Percentiles rank a stretch among this genome's conserved stretches.
Conservation (phyloP, 2,888 invertebrate species). For the Synergus laeviventris region DNA sequence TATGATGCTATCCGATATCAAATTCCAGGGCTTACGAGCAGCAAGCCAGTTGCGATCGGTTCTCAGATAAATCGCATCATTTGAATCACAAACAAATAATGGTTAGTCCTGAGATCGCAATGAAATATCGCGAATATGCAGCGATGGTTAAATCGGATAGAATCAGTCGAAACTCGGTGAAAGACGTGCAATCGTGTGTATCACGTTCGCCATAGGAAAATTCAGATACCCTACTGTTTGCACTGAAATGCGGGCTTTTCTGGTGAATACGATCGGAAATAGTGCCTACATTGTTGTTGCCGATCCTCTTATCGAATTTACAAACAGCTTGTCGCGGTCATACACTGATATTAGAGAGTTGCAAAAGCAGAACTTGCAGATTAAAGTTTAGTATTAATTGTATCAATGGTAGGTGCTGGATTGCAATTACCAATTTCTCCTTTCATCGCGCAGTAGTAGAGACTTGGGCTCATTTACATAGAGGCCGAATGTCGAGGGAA, state of each 20-base stretch:
- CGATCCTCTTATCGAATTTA: slow-evolving; percentile 42
- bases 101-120: slow-evolving; percentile 53
- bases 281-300: slow-evolving; percentile 46
- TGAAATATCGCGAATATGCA: slow-evolving; percentile 54
- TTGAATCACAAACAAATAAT: slow-evolving; percentile 53
- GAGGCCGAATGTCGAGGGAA: slow-evolving; percentile 56
- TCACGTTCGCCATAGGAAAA: slow-evolving; percentile 50
- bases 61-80: slow-evolving; percentile 54
- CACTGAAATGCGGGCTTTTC: slow-evolving; percentile 46
- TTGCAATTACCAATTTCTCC: slow-evolving; percentile 1
- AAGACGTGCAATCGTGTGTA: slow-evolving; percentile 41
- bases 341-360: background rate
- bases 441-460: slow-evolving; percentile 13
- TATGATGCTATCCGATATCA: slow-evolving; percentile 46
- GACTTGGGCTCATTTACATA: slow-evolving; percentile 62
- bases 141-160: slow-evolving; percentile 48
- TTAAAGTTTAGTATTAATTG: background rate
- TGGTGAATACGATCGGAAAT: slow-evolving; percentile 39
- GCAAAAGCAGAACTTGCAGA: background rate
- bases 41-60: slow-evolving; percentile 46
- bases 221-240: slow-evolving; percentile 51
- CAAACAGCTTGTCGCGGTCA: slow-evolving; percentile 12
- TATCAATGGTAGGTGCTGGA: background rate
- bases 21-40: slow-evolving; percentile 47
- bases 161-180: slow-evolving; percentile 52